Evolutionary conservation across 2,888 invertebrate species (phyloP).

Genomic region (Phaonia tiefii): DNA sequence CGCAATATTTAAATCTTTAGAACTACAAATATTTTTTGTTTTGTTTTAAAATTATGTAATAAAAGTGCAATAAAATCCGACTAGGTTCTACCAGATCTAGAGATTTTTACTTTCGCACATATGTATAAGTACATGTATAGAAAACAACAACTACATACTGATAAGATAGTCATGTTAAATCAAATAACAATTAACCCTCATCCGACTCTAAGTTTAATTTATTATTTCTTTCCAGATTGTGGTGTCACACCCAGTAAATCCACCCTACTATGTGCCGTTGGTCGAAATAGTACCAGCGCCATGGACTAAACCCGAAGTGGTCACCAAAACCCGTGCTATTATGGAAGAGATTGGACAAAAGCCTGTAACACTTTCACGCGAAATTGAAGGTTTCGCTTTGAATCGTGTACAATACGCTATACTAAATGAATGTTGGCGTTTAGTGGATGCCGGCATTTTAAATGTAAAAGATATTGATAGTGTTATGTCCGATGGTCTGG

Average conservation of each 20-base stretch:
- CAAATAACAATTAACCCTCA: conserved; percentile 8
- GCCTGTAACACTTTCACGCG: conserved; percentile 91
- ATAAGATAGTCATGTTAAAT: conserved; percentile 19
- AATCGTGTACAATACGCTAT: conserved; percentile 98
- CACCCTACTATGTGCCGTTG: conserved; percentile 96
- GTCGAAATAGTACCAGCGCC: conserved; percentile 97
- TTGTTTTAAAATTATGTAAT: no score
- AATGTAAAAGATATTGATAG: conserved; percentile 94
- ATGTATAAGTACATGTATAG: no score
- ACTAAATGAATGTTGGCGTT: conserved; percentile 94
- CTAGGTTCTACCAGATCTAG: no score
- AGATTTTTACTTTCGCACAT: no score
- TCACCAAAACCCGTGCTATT: conserved; percentile 86
- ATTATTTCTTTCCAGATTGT: conserved; percentile 71
- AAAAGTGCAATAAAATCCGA: no score
- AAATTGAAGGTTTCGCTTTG: conserved; percentile 95
- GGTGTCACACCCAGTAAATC: conserved; percentile 97
- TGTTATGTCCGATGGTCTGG: conserved; percentile 96
- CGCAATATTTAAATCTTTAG: no score
- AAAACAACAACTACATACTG: neutral
- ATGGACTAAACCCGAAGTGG: conserved; percentile 92
- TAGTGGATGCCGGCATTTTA: conserved; percentile 92
- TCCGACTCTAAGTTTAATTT: conserved; percentile 10
- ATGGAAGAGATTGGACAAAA: conserved; percentile 95
- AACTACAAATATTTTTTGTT: no score